Base-by-base conservation (phyloP, 1,140 invertebrate genomes). In the Chironomus tepperi region DNA sequence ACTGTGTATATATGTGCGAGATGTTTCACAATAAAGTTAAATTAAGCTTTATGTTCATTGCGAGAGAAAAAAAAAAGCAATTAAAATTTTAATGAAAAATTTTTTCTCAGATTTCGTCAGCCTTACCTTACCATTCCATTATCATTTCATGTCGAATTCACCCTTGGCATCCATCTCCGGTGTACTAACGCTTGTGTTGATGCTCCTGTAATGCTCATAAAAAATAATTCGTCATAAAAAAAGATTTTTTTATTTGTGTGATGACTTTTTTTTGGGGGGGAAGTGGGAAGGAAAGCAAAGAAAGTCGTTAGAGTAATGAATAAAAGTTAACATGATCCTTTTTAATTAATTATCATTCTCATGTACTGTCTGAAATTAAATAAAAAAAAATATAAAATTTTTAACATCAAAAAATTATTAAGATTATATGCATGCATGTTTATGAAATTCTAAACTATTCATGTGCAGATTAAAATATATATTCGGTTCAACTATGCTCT, bases 391-490 rank as follows among this genome's bases (percentile, higher is more conserved):
- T 12, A n/a, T n/a, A 57, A 57, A 57, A 57, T 57, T 57, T 15
- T 57, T 57, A 34, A 1, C 47, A 57, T 57, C 47, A 70, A 70
- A 70, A 21, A 6, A 21, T 21, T 70, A 15, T 70, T 5, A 70
- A 18, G 65, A 18, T 12, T 57, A 19, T 70, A 19, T 21, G 65
- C 47, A 12, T 19, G 16, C 65, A 19, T 21, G 65, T 70, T 70
- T 18, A 70, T 70, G 65, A 70, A 70, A 70, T 70, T 70, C 65
- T 70, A 70, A 70, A 70, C 65, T 70, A 70, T 70, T 70, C 65
- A 70, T 70, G 18, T 70, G 65, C 19, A 18, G 18, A 57, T 70
- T 70, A 19, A 70, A 70, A 5, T 5, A 70, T 70, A 70, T 70
- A 5, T 70, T 70, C 8, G 47, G 8, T 5, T 57, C 12, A 57